Evolutionary conservation across 2,113 vertebrate species (phyloP).

Genomic region (Bothrops jararaca): DNA sequence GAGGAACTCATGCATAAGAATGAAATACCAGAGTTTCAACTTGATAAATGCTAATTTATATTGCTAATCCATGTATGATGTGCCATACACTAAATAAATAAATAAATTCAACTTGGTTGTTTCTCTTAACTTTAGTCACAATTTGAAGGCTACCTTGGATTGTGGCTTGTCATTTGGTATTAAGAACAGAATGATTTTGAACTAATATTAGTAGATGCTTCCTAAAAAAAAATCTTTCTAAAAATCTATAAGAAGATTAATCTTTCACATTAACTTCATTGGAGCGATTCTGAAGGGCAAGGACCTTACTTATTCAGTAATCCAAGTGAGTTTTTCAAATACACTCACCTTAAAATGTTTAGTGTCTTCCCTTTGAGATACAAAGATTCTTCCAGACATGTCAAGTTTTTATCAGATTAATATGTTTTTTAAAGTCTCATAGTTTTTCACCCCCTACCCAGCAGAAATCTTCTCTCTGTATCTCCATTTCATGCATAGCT

Average conservation of each 20-base stretch:
- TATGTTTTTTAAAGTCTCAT: not conserved
- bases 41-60: slow-evolving; percentile 1
- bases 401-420: not conserved
- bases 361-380: not conserved
- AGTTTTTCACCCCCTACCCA: not conserved
- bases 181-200: slow-evolving; percentile 42
- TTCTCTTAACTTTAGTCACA: slow-evolving; percentile 9
- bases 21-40: slow-evolving; percentile 8
- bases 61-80: not conserved
- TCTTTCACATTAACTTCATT: slow-evolving; percentile 41
- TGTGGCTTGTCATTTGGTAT: slow-evolving; percentile 28
- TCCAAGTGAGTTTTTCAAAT: slow-evolving; percentile 15
- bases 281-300: slow-evolving; percentile 27
- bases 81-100: not conserved
- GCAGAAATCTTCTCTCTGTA: not conserved
- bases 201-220: slow-evolving; percentile 25
- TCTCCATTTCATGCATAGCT: not conserved
- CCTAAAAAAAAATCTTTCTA: slow-evolving; percentile 26
- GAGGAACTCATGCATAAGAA: not conserved
- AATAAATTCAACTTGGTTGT: not conserved
- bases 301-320: slow-evolving; percentile 24
- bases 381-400: not conserved
- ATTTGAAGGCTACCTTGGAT: slow-evolving; percentile 31
- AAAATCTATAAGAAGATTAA: slow-evolving; percentile 45
- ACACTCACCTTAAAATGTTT: slow-evolving; percentile 24